These are phyloP conservation scores for Sminthurinus signatus DNA, from an alignment of 1,140 invertebrate genomes.

Conservation along the genomic window DNA sequence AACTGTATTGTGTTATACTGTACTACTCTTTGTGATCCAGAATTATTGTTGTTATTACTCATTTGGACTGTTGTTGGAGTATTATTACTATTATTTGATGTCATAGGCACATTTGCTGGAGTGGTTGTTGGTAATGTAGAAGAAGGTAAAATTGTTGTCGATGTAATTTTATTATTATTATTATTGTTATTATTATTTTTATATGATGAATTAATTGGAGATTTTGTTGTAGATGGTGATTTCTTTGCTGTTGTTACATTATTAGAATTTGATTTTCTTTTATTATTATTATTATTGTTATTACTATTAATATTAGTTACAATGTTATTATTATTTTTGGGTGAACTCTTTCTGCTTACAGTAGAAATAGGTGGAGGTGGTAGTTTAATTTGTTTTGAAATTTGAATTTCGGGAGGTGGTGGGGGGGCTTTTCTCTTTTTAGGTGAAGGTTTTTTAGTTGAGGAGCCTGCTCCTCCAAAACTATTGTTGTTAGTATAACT, in stretches of 20 bases:
- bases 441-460: neutral
- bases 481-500: neutral
- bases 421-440: slow-evolving; percentile 7
- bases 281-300: slow-evolving; percentile 1
- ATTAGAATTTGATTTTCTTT: too few relatives aligned
- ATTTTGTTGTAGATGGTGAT: too few relatives aligned
- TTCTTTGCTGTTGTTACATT: too few relatives aligned
- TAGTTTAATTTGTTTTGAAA: neutral
- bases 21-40: slow-evolving; percentile 13
- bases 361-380: slow-evolving; percentile 4
- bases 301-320: slow-evolving; percentile 1
- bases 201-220: too few relatives aligned
- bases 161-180: neutral
- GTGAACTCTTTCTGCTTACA: slow-evolving; percentile 4
- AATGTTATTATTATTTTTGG: neutral
- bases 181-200: too few relatives aligned
- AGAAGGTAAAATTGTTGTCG: too few relatives aligned
- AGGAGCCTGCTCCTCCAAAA: slow-evolving; percentile 3
- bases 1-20: slow-evolving; percentile 40
- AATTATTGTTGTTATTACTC: neutral
- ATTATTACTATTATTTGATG: neutral
- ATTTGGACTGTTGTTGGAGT: neutral
- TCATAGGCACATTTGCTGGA: slow-evolving; percentile 2
- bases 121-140: too few relatives aligned
- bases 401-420: neutral